Percentiles rank a stretch among this genome's conserved stretches.
Conservation (phyloP, 2,797 vertebrate species). For the Falco berigora region DNA sequence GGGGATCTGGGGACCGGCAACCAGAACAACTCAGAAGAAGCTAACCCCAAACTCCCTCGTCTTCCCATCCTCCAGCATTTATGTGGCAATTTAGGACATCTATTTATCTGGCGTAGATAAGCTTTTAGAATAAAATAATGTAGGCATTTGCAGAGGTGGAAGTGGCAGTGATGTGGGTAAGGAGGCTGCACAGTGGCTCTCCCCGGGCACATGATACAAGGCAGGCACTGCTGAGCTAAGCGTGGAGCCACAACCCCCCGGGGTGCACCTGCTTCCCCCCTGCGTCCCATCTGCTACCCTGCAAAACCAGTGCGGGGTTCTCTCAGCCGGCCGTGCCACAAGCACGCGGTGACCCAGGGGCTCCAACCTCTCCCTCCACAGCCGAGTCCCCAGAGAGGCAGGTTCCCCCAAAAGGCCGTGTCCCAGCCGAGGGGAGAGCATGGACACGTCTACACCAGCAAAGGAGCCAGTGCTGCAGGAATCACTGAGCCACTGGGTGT, state of each 20-base stretch:
- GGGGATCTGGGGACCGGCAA: neutral
- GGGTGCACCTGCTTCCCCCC: neutral
- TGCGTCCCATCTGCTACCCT: neutral
- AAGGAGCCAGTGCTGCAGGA: neutral
- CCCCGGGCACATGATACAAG: rapidly evolving
- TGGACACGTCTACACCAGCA: neutral
- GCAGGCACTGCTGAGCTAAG: neutral
- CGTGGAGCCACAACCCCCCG: rapidly evolving
- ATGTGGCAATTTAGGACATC: neutral
- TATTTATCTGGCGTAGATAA: neutral
- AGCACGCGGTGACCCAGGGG: rapidly evolving
- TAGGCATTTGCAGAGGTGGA: neutral
- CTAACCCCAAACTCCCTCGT: neutral
- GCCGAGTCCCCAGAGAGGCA: rapidly evolving
- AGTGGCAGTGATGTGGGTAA: neutral
- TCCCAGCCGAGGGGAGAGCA: neutral
- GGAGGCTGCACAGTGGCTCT: neutral
- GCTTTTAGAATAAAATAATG: neutral
- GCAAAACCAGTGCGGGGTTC: neutral
- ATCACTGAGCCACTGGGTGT: neutral
- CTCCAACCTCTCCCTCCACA: neutral
- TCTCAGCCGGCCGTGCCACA: neutral
- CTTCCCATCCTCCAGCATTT: neutral
- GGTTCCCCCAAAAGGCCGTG: neutral
- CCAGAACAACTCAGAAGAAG: rapidly evolving